Conservation (phyloP, 2,113 vertebrate genomes). For the Notothenia coriiceps region DNA sequence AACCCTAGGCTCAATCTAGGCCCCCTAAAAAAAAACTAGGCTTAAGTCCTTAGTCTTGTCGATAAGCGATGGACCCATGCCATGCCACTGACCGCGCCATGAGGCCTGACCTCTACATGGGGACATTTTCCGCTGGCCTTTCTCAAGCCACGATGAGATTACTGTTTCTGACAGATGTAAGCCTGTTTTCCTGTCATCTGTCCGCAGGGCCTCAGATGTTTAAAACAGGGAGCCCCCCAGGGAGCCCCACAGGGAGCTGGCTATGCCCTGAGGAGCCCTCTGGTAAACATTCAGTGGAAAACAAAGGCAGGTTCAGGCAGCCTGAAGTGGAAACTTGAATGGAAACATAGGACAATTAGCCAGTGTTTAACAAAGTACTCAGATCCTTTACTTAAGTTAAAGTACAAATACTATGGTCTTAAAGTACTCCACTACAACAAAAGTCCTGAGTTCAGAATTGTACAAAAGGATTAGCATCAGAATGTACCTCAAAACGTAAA, state of each 20-base stretch:
- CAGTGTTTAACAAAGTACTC: too few species aligned
- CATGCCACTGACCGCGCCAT: neutral
- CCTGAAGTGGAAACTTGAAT: neutral
- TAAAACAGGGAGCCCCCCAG: conserved; percentile 43
- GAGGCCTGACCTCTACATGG: conserved; percentile 34
- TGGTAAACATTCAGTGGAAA: conserved; percentile 41
- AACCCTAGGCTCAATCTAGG: neutral
- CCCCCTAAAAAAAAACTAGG: neutral
- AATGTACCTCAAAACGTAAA: too few species aligned
- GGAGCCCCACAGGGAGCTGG: conserved; percentile 7
- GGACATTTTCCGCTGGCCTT: conserved; percentile 52
- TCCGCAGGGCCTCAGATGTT: conserved; percentile 36
- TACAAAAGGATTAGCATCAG: too few species aligned
- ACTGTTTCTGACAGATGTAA: conserved; percentile 56
- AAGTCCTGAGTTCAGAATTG: too few species aligned
- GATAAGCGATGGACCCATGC: neutral
- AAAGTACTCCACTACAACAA: too few species aligned
- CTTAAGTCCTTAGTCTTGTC: too few species aligned
- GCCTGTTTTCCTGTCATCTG: conserved; percentile 40
- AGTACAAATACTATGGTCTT: too few species aligned
- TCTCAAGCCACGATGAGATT: conserved; percentile 37
- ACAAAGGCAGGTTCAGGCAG: conserved; percentile 15
- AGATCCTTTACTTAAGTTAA: too few species aligned
- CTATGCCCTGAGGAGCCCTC: conserved; percentile 27
- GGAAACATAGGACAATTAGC: neutral